phyloP scores from a whole-genome alignment of 30 jellyfish, hydroid and myxozoan genomes.

The Mastigias papua region DNA sequence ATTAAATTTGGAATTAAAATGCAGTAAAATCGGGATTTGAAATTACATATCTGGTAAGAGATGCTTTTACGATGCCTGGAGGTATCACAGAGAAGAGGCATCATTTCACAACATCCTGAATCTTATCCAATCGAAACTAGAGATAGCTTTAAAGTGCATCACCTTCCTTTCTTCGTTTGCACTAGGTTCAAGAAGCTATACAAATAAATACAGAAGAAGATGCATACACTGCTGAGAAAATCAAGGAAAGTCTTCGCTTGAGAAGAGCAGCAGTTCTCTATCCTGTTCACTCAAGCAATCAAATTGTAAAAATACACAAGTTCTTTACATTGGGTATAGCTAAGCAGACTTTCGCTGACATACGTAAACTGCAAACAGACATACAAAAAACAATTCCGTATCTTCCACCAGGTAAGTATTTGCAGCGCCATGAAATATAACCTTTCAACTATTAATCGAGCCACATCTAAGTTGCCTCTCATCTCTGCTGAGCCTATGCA shows the following conservation, averaged over 20 bases:
- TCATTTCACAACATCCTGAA: too few species aligned
- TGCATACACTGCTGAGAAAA: slow-evolving; percentile 31
- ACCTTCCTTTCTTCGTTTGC: neutral
- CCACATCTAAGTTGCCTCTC: too few species aligned
- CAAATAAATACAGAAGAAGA: slow-evolving; percentile 11
- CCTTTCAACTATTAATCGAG: too few species aligned
- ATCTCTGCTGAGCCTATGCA: too few species aligned
- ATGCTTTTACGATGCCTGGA: too few species aligned
- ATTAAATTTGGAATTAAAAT: too few species aligned
- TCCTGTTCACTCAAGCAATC: slow-evolving; percentile 79
- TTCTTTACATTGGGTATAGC: slow-evolving; percentile 54
- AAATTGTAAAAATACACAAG: slow-evolving; percentile 78
- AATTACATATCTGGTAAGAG: too few species aligned
- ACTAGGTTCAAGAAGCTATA: slow-evolving; percentile 39
- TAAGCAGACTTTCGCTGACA: slow-evolving; percentile 61
- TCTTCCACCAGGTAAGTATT: slow-evolving; percentile 82
- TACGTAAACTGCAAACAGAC: slow-evolving; percentile 72
- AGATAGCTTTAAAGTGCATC: too few species aligned
- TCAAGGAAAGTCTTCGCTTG: slow-evolving; percentile 16
- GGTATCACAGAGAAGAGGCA: too few species aligned
- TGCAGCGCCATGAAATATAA: too few species aligned
- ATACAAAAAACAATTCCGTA: slow-evolving; percentile 75
- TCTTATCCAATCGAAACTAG: too few species aligned
- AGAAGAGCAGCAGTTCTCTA: slow-evolving; percentile 68
- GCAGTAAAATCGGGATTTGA: too few species aligned